These are phyloP conservation scores for Globia sparganii DNA, from an alignment of 2,888 invertebrate species.

Conservation along the genomic window DNA sequence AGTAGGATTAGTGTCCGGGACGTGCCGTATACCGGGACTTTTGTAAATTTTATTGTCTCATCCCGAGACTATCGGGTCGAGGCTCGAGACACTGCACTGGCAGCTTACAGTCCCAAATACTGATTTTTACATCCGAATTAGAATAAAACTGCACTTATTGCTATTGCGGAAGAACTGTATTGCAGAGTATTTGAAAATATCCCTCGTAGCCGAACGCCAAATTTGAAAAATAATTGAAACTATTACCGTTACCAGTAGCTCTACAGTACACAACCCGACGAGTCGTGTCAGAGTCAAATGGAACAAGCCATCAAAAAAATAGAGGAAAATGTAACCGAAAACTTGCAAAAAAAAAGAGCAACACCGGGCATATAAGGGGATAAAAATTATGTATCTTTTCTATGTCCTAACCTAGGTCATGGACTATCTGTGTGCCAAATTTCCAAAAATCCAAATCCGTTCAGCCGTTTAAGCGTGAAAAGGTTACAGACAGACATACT, in stretches of 20 bases:
- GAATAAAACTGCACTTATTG: not conserved
- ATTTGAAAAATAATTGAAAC: not conserved
- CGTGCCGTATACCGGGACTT: not conserved
- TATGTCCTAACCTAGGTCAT: not conserved
- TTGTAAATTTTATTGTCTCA: not conserved
- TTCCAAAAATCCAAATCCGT: too few relatives aligned
- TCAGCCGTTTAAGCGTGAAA: not conserved
- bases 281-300: not conserved
- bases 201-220: not conserved
- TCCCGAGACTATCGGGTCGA: not conserved
- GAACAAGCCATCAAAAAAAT: not conserved
- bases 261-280: not conserved
- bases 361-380: not conserved
- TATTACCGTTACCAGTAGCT: not conserved
- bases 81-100: not conserved
- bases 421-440: not conserved
- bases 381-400: not conserved
- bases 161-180: not conserved
- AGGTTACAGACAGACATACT: not conserved
- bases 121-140: not conserved
- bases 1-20: not conserved
- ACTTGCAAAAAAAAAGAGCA: too few relatives aligned
- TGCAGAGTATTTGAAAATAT: not conserved
- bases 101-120: not conserved
- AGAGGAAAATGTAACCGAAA: not conserved